Conservation (phyloP, 2,797 vertebrate species). For the Eremophila alpestris region DNA sequence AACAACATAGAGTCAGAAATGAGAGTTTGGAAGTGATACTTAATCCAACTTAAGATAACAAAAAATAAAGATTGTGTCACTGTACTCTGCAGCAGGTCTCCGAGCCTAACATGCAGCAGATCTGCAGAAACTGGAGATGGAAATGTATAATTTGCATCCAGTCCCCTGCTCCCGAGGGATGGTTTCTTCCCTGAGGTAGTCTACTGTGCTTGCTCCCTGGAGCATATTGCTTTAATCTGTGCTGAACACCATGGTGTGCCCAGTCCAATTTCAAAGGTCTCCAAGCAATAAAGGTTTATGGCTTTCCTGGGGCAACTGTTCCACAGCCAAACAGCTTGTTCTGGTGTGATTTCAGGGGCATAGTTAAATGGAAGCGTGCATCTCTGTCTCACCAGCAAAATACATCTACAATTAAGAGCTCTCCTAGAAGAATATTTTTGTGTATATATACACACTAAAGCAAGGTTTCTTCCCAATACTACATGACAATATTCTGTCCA, state of each 20-base stretch:
- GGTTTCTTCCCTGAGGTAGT: neutral
- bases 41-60: neutral
- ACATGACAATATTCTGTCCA: neutral
- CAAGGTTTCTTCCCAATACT: neutral
- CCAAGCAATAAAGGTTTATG: conserved; percentile 28
- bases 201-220: neutral
- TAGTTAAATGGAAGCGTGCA: neutral
- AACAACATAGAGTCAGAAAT: neutral
- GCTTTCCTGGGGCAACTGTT: neutral
- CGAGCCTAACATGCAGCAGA: neutral
- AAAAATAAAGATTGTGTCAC: neutral
- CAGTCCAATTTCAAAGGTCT: conserved; percentile 2
- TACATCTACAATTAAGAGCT: neutral
- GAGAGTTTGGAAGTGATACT: neutral
- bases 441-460: neutral
- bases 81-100: neutral
- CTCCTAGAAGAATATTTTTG: neutral
- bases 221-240: neutral
- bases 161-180: rapidly evolving
- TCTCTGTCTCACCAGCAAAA: neutral
- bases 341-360: neutral
- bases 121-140: neutral
- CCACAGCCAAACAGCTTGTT: neutral
- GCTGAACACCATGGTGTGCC: neutral
- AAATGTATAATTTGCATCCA: neutral